phyloP scores from a whole-genome alignment of 2,797 vertebrate genomes.

The Fistularia commersonii region DNA sequence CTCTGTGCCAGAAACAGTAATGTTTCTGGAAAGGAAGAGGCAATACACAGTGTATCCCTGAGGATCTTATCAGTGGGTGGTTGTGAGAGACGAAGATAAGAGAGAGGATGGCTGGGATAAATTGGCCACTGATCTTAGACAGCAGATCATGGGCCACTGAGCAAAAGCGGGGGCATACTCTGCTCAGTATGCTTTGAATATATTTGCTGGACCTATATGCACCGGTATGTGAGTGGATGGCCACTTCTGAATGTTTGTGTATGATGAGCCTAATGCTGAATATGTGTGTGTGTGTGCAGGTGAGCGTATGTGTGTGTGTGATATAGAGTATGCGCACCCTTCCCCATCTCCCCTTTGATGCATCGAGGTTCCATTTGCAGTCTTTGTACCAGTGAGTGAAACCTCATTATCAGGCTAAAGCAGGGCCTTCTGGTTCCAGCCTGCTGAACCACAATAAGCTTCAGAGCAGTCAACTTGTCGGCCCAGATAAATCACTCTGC shows the following conservation, averaged over 20 bases:
- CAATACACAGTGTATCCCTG: conserved; percentile 44
- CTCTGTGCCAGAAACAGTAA: conserved; percentile 24
- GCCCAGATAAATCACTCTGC: conserved; percentile 72
- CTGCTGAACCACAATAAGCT: conserved; percentile 76
- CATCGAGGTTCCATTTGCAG: conserved; percentile 60
- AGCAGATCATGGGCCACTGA: conserved; percentile 27
- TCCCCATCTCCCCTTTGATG: conserved; percentile 53
- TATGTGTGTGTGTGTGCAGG: conserved; percentile 12
- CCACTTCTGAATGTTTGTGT: conserved; percentile 6
- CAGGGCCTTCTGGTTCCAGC: conserved; percentile 61
- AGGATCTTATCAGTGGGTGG: conserved; percentile 61
- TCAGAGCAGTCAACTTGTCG: conserved; percentile 71
- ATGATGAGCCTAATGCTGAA: not conserved
- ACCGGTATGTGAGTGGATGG: conserved; percentile 13
- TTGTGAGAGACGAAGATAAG: conserved; percentile 64
- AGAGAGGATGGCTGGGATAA: conserved; percentile 38
- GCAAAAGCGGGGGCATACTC: conserved; percentile 9
- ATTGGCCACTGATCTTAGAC: conserved; percentile 47
- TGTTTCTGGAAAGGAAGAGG: conserved; percentile 10
- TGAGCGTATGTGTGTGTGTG: conserved; percentile 11
- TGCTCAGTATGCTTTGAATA: conserved; percentile 37
- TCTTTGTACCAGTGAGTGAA: conserved; percentile 65
- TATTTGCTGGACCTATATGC: conserved; percentile 17
- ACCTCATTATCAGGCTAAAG: conserved; percentile 70
- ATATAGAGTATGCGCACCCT: conserved; percentile 20